Evolutionary conservation across 2,113 vertebrate species (phyloP), one percentile per base, ranked within the genome.

Genomic region (Climacteris rufus): DNA sequence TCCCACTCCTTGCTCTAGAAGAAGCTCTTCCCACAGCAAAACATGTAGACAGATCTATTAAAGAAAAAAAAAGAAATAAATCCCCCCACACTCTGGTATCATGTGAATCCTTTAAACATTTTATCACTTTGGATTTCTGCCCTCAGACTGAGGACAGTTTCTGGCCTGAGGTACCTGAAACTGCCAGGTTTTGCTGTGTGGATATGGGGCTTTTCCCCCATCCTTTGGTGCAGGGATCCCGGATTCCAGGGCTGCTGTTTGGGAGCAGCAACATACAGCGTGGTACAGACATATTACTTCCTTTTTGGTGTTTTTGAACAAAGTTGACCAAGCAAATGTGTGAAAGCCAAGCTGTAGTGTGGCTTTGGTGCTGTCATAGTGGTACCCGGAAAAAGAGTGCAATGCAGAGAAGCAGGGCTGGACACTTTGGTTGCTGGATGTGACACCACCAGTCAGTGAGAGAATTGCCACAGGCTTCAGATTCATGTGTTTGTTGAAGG

Each of bases 281-380:
- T 10, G 18, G 17, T 13, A 4, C 53, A 35, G n/a, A 16, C 19
- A 15, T 1, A 30, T 1, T 2, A 25, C 11, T 81, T n/a, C 15
- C 28, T 49, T 39, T 33, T 11, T 1, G 1, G 17, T 42, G 45
- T 10, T 25, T 54, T 13, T 50, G 54, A 63, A 28, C 28, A 11
- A 18, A n/a, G 65, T 3, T 95, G 69, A 45, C 96, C 53, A 59
- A 60, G 79, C 23, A 27, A 28, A 60, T 5, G 28, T 95, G 92
- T 53, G 84, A 80, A 94, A 59, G 24, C 27, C 50, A 65, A 94
- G 91, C 89, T 96, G 92, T 95, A 68, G 42, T 23, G 9, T 69
- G 63, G 87, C 95, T 94, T 90, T 94, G 42, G 74, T 33, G 63
- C 96, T 90, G 97, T 97, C 95, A 80, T 88, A 94, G 91, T 83